phyloP scores from a whole-genome alignment of 2,113 vertebrate species.

The Prochilodus magdalenae region DNA sequence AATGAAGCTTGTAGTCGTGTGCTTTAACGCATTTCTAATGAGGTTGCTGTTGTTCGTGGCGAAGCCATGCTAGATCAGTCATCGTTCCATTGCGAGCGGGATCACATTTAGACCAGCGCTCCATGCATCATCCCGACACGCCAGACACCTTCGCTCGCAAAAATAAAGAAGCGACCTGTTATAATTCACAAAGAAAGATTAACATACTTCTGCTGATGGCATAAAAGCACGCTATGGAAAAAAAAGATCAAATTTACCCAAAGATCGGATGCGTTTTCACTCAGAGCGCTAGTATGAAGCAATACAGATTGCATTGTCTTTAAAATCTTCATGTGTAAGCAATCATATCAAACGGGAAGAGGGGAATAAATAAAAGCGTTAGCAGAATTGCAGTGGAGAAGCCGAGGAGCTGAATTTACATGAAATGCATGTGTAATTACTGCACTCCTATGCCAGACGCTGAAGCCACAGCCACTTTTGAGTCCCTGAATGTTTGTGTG shows the following conservation, averaged over 20 bases:
- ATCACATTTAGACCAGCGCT: conserved; percentile 60
- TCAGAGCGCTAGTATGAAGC: conserved; percentile 59
- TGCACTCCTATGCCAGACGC: too few relatives aligned
- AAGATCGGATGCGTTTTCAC: conserved; percentile 40
- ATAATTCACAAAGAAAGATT: conserved; percentile 67
- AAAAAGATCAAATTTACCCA: conserved; percentile 62
- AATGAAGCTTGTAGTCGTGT: conserved; percentile 62
- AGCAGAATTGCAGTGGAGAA: not conserved
- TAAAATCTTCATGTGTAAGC: conserved; percentile 51
- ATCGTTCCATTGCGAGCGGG: conserved; percentile 53
- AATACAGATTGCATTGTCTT: conserved; percentile 76
- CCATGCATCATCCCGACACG: conserved; percentile 69
- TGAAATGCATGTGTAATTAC: too few relatives aligned
- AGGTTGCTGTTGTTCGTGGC: conserved; percentile 59
- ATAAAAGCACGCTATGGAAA: conserved; percentile 66
- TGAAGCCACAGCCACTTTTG: too few relatives aligned
- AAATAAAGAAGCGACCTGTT: conserved; percentile 47
- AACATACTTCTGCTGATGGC: conserved; percentile 75
- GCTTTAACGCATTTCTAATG: conserved; percentile 75
- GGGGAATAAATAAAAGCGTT: not conserved
- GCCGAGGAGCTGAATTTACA: not conserved
- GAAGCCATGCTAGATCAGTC: conserved; percentile 67
- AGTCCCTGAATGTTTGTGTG: too few relatives aligned
- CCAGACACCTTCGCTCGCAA: conserved; percentile 57
- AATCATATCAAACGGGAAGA: conserved; percentile 15